phyloP scores from a whole-genome alignment of 2,113 vertebrate genomes.

The Atractosteus spatula region DNA sequence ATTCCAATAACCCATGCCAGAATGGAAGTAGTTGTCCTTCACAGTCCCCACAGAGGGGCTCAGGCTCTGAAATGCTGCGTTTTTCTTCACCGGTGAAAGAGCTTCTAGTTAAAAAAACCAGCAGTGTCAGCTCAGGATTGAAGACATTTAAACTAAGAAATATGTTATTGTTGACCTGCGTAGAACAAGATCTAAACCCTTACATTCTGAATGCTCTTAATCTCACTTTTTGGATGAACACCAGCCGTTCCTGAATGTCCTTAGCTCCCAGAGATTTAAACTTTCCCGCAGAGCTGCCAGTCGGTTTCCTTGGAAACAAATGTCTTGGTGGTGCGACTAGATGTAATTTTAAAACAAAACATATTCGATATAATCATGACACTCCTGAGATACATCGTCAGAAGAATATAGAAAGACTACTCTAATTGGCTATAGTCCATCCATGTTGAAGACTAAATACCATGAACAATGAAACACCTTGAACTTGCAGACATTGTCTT shows the following conservation, averaged over 20 bases:
- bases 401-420: constrained; percentile 18
- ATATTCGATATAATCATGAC: constrained; percentile 29
- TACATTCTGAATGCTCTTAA: constrained; percentile 27
- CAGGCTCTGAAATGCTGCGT: background rate
- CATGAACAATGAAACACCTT: too few species aligned
- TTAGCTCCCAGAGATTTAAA: constrained; percentile 17
- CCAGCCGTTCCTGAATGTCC: background rate
- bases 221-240: constrained; percentile 19
- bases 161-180: constrained; percentile 26
- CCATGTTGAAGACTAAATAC: constrained; percentile 14
- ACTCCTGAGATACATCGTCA: constrained; percentile 33
- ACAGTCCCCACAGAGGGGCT: constrained; percentile 16
- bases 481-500: too few species aligned
- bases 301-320: constrained; percentile 42
- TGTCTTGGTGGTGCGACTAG: constrained; percentile 24
- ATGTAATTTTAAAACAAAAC: constrained; percentile 6
- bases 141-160: constrained; percentile 19
- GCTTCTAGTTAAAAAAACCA: constrained; percentile 15
- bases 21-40: constrained; percentile 31
- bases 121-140: constrained; percentile 16
- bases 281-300: constrained; percentile 23
- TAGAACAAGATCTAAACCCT: constrained; percentile 16
- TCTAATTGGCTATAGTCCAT: constrained; percentile 18
- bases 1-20: constrained; percentile 31
- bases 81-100: background rate